Conservation (phyloP, 2,797 vertebrate species). For the Tenualosa thibaudeaui region DNA sequence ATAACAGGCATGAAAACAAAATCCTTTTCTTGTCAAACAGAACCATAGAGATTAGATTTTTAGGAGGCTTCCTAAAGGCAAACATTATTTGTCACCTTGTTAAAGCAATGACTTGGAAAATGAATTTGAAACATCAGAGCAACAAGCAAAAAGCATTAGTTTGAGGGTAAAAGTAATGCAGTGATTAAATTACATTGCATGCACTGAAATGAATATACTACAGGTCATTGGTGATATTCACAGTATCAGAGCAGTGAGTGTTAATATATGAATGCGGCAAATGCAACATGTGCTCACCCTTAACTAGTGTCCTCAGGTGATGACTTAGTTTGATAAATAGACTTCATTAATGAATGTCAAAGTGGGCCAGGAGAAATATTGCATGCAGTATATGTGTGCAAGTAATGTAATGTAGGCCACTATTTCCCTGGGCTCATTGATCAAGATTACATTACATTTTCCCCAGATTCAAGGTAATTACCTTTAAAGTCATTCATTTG, state of each 20-base stretch:
- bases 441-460: conserved; percentile 12
- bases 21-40: background rate
- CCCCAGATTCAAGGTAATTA: background rate
- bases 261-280: background rate
- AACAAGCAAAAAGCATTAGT: background rate
- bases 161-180: background rate
- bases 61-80: background rate
- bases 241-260: background rate
- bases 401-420: background rate
- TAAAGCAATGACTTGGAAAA: background rate
- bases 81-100: background rate
- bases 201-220: background rate
- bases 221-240: background rate
- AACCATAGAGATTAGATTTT: background rate
- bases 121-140: background rate
- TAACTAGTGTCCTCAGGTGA: background rate
- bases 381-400: background rate
- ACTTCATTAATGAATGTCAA: conserved; percentile 8
- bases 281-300: background rate
- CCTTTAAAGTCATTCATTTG: background rate
- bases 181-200: background rate
- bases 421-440: background rate
- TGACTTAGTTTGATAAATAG: background rate
- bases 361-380: conserved; percentile 1
- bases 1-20: background rate